Base-by-base conservation (phyloP, 2,888 invertebrate genomes). In the Idaea straminata region DNA sequence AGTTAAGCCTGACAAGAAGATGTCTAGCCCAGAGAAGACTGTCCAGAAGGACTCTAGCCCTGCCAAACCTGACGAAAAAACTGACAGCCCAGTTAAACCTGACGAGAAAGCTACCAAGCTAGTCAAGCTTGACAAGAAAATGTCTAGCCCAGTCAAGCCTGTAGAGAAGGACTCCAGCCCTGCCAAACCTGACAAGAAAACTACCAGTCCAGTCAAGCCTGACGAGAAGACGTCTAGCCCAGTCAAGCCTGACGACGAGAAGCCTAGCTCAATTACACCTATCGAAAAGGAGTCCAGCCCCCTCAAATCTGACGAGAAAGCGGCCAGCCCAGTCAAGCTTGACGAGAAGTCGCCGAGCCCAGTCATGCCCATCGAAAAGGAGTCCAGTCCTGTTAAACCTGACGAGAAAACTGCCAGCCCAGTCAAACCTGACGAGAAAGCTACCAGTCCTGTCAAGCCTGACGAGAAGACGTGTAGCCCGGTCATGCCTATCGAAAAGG, bases 291-390 rank as follows among this genome's bases (percentile, higher is more conserved):
- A 5, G 3, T 4, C 61, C 0, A 68, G 62, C n/a, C 15, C 61
- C 1, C n/a, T 47, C 3, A 15, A 62, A 10, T 5, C 38, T 34
- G 61, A 61, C n/a, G 66, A 69, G 15, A 58, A 58, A 15, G 59
- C 61, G 10, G 58, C 47, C 0, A 59, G 62, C 34, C 61, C 62
- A 2, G 38, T 5, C 1, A 16, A 34, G 4, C 62, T 59, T 0
- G 69, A 69, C 7, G 68, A 72, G 5, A 68, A 68, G 25, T 60
- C 62, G 5, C 35, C 65, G 5, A 69, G 65, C 62, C 62, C 66
- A 25, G 61, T 66, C 34, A 68, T 62, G 35, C 61, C 35, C 6
- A 62, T 65, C 0, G 47, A 47, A 0, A 65, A 66, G 6, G 36
- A 1, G n/a, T 10, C 34, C 5, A 66, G 62, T 13, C 35, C 57